Base-by-base conservation (phyloP, 2,113 vertebrate genomes). In the Grantiella picta region DNA sequence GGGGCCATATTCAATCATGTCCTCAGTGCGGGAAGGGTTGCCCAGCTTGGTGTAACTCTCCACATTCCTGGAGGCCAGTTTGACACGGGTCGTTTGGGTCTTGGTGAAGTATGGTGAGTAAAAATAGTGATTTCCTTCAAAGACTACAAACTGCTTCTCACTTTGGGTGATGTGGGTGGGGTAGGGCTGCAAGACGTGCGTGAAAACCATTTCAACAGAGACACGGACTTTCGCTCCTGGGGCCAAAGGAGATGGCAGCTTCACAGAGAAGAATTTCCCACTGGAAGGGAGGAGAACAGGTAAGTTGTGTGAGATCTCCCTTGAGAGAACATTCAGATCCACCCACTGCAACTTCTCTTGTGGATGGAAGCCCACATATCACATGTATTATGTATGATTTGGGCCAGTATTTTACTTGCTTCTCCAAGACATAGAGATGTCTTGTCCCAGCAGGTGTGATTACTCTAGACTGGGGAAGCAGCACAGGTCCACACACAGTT, bases 101-200 rank as follows among this genome's bases (percentile, higher is more conserved):
- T 98, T 99, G 36, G 99, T 99, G 47, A 98, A 97, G 69, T 99
- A 99, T 0, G 99, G 99, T 0, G 99, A 99, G 94, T 98, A 99
- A 96, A 99, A 97, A 94, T 99, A 99, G 95, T 99, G 99, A 98
- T 99, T 99, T 57, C 99, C 99, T 95, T 99, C 99, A 79, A 99
- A 99, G 49, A 99, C 98, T 75, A 99, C 99, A 94, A 99, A 98
- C 98, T 99, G 99, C 21, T 99, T 99, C 97, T 99, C 99, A 0
- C 99, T 98, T 86, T 99, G 99, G 18, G 98, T 99, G 96, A 99
- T 99, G 71, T 99, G 99, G 31, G 98, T 98, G 49, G 99, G 99
- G 94, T 99, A 99, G 0, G 99, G 99, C 90, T 98, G 98, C 85
- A 99, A 98, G 78, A 99, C 98, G 0, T 99, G 99, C 0, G 99